Conservation (phyloP, 2,888 invertebrate genomes). For the Eupithecia subfuscata region DNA sequence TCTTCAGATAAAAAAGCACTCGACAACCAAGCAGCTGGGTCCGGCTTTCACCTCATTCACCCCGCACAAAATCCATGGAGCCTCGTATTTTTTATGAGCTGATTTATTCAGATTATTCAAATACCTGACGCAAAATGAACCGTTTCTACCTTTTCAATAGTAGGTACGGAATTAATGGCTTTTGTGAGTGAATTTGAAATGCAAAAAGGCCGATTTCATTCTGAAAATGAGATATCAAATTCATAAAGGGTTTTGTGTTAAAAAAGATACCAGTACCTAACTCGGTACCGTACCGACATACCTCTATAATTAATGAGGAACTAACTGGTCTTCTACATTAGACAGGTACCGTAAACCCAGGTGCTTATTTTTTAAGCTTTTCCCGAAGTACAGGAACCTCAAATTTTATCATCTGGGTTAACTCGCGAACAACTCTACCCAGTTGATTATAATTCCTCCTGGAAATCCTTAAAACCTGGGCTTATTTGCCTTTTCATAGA, state of each 20-base stretch:
- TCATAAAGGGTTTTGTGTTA: slow-evolving; percentile 19
- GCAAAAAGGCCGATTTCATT: slow-evolving; percentile 12
- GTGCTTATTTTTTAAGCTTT: background rate
- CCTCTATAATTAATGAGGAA: background rate
- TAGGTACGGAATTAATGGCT: slow-evolving; percentile 29
- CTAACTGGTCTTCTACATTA: background rate
- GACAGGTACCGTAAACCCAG: background rate
- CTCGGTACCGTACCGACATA: background rate
- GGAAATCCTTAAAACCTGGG: background rate
- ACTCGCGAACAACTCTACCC: background rate
- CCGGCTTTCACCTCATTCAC: slow-evolving; percentile 1
- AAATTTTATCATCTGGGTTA: background rate
- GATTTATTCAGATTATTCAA: slow-evolving; percentile 34
- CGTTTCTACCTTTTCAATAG: slow-evolving; percentile 37
- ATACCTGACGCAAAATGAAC: slow-evolving; percentile 23
- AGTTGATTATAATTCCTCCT: slow-evolving; percentile 1
- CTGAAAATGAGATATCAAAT: background rate
- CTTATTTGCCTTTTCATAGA: slow-evolving; percentile 20
- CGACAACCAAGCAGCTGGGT: background rate
- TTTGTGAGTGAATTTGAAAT: slow-evolving; percentile 29
- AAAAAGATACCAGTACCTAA: background rate
- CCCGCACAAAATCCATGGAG: slow-evolving; percentile 18
- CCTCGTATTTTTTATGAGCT: slow-evolving; percentile 16
- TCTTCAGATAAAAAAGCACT: slow-evolving; percentile 21
- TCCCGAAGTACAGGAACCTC: background rate